Evolutionary conservation across 1,140 invertebrate genomes (phyloP).

Genomic region (Oedothorax gibbosus): DNA sequence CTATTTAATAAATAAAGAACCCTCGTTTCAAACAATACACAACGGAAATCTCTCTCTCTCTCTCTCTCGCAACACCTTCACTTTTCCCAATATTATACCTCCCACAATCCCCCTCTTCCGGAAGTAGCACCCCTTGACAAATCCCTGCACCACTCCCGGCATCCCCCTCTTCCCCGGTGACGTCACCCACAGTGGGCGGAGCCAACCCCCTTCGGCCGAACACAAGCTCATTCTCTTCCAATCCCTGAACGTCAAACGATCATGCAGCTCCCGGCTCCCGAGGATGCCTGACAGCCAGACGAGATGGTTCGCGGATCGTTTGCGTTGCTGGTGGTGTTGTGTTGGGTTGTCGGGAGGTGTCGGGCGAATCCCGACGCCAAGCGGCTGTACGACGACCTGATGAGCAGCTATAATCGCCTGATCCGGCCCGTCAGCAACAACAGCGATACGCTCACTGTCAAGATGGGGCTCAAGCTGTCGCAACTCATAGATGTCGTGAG

Average conservation of each 20-base stretch:
- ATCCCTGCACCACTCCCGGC: conserved; percentile 2
- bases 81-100: no score
- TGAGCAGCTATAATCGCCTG: conserved; percentile 69
- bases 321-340: conserved; percentile 26
- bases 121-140: background rate
- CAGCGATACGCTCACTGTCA: conserved; percentile 69
- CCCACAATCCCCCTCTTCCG: conserved; percentile 1
- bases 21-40: no score
- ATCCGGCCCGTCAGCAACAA: conserved; percentile 68
- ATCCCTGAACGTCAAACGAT: background rate
- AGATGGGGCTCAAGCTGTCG: conserved; percentile 71
- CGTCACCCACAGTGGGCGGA: conserved; percentile 24
- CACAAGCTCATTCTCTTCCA: background rate
- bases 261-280: conserved; percentile 15
- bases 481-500: conserved; percentile 97
- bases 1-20: no score
- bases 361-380: conserved; percentile 65
- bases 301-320: conserved; percentile 15
- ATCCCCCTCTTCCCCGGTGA: conserved; percentile 22
- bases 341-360: background rate
- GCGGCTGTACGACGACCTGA: conserved; percentile 65
- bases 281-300: background rate
- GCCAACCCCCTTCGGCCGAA: background rate
- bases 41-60: no score
- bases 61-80: no score